These are phyloP conservation scores for Hippocampus mohnikei DNA, from an alignment of 2,113 vertebrate genomes.

Conservation along the genomic window DNA sequence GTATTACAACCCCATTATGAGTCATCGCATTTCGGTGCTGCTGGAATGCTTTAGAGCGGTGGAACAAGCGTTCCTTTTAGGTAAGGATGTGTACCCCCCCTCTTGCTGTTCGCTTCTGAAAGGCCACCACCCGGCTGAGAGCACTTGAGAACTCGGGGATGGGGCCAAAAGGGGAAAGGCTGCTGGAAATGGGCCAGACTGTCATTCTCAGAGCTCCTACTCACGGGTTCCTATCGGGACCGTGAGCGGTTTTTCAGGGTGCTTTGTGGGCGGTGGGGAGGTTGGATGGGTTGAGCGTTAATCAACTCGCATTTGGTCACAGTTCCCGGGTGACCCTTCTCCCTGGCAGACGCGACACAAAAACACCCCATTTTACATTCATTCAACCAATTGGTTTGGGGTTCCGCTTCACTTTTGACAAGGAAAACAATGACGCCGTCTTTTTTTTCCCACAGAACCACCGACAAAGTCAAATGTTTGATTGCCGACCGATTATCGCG, in stretches of 20 bases:
- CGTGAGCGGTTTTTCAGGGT: conserved; percentile 2
- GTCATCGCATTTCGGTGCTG: background rate
- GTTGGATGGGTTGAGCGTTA: conserved; percentile 19
- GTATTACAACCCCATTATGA: background rate
- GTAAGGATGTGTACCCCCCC: background rate
- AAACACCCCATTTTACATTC: conserved; percentile 28
- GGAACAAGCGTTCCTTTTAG: background rate
- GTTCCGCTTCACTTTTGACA: conserved; percentile 1
- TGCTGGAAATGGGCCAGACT: background rate
- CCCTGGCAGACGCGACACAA: background rate
- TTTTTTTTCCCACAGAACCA: background rate
- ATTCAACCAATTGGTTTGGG: conserved; percentile 19
- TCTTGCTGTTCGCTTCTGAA: background rate
- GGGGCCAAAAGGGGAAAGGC: background rate
- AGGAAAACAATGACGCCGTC: conserved; percentile 6
- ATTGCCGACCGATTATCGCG: background rate
- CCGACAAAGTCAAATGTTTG: background rate
- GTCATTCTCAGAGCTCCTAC: conserved; percentile 1
- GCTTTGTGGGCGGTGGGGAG: conserved; percentile 16
- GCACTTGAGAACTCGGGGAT: background rate
- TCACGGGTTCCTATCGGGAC: conserved; percentile 22
- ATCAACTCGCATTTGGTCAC: conserved; percentile 59
- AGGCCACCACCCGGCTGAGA: conserved; percentile 1
- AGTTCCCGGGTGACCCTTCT: conserved; percentile 35
- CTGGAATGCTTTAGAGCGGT: background rate